A percentile compares a stretch with the other conserved stretches of the same genome.
Conservation (phyloP, 2,888 invertebrate genomes). For the Tanytarsus gracilentus region DNA sequence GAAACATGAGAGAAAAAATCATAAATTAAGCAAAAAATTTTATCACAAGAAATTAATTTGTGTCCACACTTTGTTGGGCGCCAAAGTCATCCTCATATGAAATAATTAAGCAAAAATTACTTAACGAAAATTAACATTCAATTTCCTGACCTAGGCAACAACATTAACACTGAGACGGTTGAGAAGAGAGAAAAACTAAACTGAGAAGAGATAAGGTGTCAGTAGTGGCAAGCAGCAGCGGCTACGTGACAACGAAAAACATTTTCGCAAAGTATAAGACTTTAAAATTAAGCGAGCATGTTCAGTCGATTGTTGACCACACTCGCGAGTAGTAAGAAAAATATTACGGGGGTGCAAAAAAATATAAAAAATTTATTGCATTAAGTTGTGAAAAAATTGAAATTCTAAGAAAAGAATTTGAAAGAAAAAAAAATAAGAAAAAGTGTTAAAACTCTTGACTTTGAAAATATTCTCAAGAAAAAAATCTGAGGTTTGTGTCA, state of each 20-base stretch:
- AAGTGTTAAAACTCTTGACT: too few species aligned
- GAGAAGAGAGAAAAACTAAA: background rate
- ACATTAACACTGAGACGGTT: background rate
- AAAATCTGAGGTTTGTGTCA: too few species aligned
- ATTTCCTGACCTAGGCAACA: slow-evolving; percentile 8
- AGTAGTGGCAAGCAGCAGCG: background rate
- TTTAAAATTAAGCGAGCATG: background rate
- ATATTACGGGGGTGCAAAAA: background rate
- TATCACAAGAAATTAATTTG: too few species aligned
- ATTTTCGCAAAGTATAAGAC: background rate
- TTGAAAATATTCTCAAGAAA: too few species aligned
- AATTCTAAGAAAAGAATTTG: too few species aligned
- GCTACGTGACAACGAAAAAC: background rate
- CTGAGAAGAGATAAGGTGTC: background rate
- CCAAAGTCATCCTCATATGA: background rate
- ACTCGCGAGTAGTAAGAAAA: background rate
- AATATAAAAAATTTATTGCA: background rate
- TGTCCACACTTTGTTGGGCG: too few species aligned
- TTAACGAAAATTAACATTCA: background rate
- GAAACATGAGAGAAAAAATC: too few species aligned
- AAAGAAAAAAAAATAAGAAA: too few species aligned
- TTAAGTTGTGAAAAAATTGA: background rate
- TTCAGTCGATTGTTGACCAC: slow-evolving; percentile 7
- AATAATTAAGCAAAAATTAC: background rate
- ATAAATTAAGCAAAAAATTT: too few species aligned